Evolutionary conservation across 2,888 invertebrate species (phyloP).

Genomic region (Drepana falcataria): DNA sequence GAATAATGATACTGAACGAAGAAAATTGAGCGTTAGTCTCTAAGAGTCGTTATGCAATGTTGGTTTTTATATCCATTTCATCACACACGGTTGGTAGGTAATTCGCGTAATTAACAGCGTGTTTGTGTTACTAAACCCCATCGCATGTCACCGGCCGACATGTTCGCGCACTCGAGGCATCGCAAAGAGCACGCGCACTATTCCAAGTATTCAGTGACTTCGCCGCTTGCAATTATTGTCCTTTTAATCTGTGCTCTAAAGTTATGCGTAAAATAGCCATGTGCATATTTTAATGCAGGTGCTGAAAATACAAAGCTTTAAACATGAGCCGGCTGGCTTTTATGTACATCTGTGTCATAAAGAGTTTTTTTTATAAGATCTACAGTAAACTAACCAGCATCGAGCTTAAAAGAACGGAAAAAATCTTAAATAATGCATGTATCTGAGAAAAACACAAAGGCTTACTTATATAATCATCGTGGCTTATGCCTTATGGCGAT

Average conservation of each 20-base stretch:
- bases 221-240: constrained; percentile 40
- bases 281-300: not conserved
- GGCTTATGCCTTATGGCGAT: no score
- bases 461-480: no score
- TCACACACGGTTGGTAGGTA: constrained; percentile 53
- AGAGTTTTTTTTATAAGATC: no score
- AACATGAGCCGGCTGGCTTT: no score
- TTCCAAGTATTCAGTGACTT: constrained; percentile 54
- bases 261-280: not conserved
- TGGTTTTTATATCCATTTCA: constrained; percentile 62
- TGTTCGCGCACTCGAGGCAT: constrained; percentile 35
- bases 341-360: no score
- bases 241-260: constrained; percentile 21
- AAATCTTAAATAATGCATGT: no score
- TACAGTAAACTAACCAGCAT: no score
- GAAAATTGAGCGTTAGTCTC: constrained; percentile 12
- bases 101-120: constrained; percentile 61
- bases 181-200: constrained; percentile 51
- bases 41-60: constrained; percentile 46
- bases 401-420: no score
- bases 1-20: no score
- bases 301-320: not conserved
- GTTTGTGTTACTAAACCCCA: constrained; percentile 41
- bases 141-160: constrained; percentile 40
- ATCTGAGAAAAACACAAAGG: no score